These are phyloP conservation scores for Karalla daura DNA, from an alignment of 2,797 vertebrate genomes.

Conservation along the genomic window DNA sequence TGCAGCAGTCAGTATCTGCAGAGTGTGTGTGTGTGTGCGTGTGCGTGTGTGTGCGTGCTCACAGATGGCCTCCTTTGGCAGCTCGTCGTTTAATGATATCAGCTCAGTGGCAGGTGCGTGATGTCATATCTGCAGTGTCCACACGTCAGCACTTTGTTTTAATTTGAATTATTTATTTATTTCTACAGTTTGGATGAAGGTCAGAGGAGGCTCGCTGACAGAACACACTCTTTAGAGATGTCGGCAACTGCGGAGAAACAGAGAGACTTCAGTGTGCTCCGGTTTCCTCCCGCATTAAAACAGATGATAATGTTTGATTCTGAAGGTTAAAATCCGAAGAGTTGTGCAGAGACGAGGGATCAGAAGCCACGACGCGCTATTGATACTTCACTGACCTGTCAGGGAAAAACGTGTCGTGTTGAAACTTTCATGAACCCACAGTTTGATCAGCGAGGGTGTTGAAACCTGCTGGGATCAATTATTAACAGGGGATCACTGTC, in stretches of 20 bases:
- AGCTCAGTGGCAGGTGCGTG: constrained; percentile 55
- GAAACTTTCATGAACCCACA: not conserved
- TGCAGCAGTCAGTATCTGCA: constrained; percentile 28
- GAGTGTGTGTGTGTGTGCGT: not conserved
- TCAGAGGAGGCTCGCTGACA: constrained; percentile 10
- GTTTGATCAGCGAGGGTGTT: not conserved
- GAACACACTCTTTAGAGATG: not conserved
- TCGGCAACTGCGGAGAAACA: not conserved
- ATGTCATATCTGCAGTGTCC: constrained; percentile 61
- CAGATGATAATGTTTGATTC: too few species aligned
- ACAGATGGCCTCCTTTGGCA: constrained; percentile 59
- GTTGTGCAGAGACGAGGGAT: not conserved
- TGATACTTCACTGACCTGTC: not conserved
- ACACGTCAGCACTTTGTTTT: too few species aligned
- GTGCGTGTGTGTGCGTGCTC: constrained; percentile 23
- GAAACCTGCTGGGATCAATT: constrained; percentile 2
- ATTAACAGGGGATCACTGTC: constrained; percentile 5
- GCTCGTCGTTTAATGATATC: constrained; percentile 45
- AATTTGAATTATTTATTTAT: too few species aligned
- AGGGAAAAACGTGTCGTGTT: not conserved
- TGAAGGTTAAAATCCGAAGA: not conserved
- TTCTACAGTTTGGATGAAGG: constrained; percentile 14
- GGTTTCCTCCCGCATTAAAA: too few species aligned
- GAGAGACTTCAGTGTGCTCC: too few species aligned
- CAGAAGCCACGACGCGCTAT: not conserved